These are phyloP conservation scores for Daktulosphaira vitifoliae DNA, from an alignment of 1,140 invertebrate species.

Conservation along the genomic window DNA sequence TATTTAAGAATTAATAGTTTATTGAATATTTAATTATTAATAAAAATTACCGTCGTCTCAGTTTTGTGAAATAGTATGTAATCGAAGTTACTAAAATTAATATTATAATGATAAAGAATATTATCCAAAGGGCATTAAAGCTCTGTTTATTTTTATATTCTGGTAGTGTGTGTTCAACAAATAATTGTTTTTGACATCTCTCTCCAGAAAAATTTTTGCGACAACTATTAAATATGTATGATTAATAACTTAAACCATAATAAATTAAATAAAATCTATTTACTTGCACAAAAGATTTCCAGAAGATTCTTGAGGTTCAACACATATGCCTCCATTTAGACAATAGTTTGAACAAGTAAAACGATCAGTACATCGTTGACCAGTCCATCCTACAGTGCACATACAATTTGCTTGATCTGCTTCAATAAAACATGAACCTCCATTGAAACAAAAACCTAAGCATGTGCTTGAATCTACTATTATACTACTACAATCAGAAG, in stretches of 20 bases:
- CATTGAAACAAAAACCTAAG: constrained; percentile 30
- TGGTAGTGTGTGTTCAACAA: neutral
- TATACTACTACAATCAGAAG: constrained; percentile 21
- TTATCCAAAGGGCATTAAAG: constrained; percentile 6
- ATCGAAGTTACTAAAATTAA: neutral
- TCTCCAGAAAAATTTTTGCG: constrained; percentile 41
- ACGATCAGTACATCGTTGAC: constrained; percentile 48
- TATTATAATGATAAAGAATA: constrained; percentile 4
- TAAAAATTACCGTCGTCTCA: constrained; percentile 16
- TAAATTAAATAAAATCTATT: neutral
- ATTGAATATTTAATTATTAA: too few species aligned
- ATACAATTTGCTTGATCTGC: constrained; percentile 36
- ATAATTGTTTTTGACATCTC: constrained; percentile 41
- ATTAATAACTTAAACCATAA: neutral
- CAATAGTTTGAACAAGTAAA: constrained; percentile 51
- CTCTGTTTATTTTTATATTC: neutral
- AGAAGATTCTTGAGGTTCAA: constrained; percentile 5
- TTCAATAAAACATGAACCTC: constrained; percentile 29
- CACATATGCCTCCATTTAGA: constrained; percentile 47
- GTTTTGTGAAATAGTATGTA: constrained; percentile 19
- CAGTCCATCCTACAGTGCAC: constrained; percentile 47
- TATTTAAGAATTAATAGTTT: neutral
- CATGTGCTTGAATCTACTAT: constrained; percentile 8
- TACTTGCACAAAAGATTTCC: constrained; percentile 19
- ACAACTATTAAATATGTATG: constrained; percentile 41